Percentiles rank a stretch among this genome's conserved stretches.
Evolutionary conservation across 1,140 invertebrate species (phyloP).

Genomic region (Drosophila elegans): DNA sequence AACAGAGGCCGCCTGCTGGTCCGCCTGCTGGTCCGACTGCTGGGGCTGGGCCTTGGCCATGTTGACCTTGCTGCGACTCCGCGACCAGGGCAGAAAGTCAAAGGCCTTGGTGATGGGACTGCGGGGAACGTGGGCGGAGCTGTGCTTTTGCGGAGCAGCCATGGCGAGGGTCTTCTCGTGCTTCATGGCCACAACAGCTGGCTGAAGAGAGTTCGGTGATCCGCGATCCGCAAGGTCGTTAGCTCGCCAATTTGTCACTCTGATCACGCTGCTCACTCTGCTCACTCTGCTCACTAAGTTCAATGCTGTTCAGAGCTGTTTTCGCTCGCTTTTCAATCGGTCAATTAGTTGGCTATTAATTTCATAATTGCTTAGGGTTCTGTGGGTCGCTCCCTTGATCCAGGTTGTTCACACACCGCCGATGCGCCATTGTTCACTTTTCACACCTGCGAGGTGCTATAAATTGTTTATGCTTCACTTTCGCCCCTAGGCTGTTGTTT

Average conservation of each 20-base stretch:
- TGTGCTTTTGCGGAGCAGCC: conserved; percentile 44
- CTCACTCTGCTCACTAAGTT: conserved; percentile 5
- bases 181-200: conserved; percentile 58
- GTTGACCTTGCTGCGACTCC: conserved; percentile 63
- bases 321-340: conserved; percentile 58
- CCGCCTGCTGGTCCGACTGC: not conserved
- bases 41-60: conserved; percentile 25
- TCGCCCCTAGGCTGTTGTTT: conserved; percentile 23
- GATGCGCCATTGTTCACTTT: conserved; percentile 49
- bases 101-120: conserved; percentile 84
- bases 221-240: conserved; percentile 43
- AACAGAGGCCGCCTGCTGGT: conserved; percentile 1
- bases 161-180: conserved; percentile 64
- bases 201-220: conserved; percentile 45
- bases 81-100: conserved; percentile 78
- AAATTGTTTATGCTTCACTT: conserved; percentile 39
- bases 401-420: conserved; percentile 71
- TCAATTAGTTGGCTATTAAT: conserved; percentile 78
- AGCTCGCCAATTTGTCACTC: conserved; percentile 41
- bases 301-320: conserved; percentile 52
- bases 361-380: conserved; percentile 74
- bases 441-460: conserved; percentile 38
- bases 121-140: conserved; percentile 34
- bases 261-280: too few species aligned
- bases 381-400: conserved; percentile 47